Conservation (phyloP, 2,797 vertebrate species). For the Tinamus major region DNA sequence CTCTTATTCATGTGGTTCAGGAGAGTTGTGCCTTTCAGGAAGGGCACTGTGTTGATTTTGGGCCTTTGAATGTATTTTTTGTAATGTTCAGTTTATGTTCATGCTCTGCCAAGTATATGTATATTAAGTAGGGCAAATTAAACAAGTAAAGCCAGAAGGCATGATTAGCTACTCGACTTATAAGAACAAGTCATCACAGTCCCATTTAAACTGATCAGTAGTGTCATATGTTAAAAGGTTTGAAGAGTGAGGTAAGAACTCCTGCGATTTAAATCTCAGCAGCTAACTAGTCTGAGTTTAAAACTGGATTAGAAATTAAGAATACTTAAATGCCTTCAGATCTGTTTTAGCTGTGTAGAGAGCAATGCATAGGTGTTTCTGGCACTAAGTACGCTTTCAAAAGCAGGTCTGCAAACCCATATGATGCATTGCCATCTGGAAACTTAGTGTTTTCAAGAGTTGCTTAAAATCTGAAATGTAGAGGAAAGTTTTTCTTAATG, state of each 20-base stretch:
- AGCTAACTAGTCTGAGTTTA: neutral
- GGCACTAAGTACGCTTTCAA: neutral
- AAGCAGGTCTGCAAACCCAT: neutral
- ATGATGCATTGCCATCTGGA: neutral
- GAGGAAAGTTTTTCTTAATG: neutral
- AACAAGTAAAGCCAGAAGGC: neutral
- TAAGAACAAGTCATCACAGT: neutral
- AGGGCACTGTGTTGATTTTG: neutral
- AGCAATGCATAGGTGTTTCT: neutral
- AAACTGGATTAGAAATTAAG: constrained; percentile 21
- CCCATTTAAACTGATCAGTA: neutral
- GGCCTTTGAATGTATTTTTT: neutral
- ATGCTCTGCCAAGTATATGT: neutral
- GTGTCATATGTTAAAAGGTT: neutral
- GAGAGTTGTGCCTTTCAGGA: neutral
- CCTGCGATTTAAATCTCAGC: neutral
- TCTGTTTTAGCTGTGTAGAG: constrained; percentile 6
- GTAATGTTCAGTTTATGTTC: neutral
- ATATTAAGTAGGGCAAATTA: neutral
- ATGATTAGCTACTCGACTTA: neutral
- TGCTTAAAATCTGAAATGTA: neutral
- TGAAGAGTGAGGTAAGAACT: neutral
- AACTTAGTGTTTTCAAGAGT: neutral
- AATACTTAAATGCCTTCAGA: neutral
- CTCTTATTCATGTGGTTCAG: neutral